Base-by-base conservation (phyloP, 2,888 invertebrate genomes). In the Meiosimyza decipiens region DNA sequence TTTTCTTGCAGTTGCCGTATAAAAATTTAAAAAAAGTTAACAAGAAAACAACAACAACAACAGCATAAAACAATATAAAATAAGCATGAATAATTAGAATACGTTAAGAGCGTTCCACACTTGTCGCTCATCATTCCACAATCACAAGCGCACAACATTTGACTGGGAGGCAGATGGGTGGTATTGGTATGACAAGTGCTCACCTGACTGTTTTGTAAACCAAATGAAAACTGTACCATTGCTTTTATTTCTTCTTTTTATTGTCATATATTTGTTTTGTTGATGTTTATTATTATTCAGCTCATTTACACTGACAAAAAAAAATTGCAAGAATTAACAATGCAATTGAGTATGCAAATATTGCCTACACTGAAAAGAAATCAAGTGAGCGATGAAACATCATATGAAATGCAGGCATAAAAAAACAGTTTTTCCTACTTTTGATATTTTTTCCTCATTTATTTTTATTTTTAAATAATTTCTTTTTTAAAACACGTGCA, bases 321-420 rank as follows among this genome's bases (percentile, higher is more conserved):
- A 57, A 55, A 54, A 52, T 5, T n/a, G 51, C 67, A 65, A 64
- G 81, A 83, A 84, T 84, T 82, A 82, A 83, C 84, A 84, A 84
- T 84, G 84, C 84, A 84, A 84, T 84, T 84, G 84, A 84, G 83
- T 84, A 84, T 84, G 84, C 84, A 84, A 84, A 84, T 84, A 84
- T 84, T 84, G 84, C 84, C 83, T 82, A 82, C 77, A 77, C 76
- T 76, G 67, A 71, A 59, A 59, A 40, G 6, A 40, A 40, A 40
- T 40, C 40, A 62, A n/a, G 40, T 54, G n/a, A 33, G 15, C 5
- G 13, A 9, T 28, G 40, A 33, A 15, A 49, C 12, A 69, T 51
- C 40, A 40, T 9, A 40, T 40, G 40, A 40, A 40, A 40, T 9
- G 40, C 9, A 40, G 40, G 11, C 57, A 68, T 2, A 49, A 13